A percentile compares a stretch with the other conserved stretches of the same genome.
These are phyloP conservation scores for Pantala flavescens DNA, from an alignment of 1,140 invertebrate species.

Conservation along the genomic window DNA sequence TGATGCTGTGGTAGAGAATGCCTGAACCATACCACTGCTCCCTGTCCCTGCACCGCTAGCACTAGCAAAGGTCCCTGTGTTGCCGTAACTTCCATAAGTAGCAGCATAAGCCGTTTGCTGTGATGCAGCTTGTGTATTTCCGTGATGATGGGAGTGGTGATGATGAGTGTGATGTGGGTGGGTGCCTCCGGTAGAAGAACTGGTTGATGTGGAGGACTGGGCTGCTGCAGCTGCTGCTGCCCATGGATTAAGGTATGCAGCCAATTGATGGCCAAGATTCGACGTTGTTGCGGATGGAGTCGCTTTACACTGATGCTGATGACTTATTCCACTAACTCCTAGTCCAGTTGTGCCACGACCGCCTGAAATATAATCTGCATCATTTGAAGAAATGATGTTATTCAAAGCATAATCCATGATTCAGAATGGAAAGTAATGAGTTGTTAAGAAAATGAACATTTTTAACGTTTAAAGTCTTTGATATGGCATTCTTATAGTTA, in stretches of 20 bases:
- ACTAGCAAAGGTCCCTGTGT: neutral
- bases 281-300: neutral
- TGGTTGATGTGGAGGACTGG: neutral
- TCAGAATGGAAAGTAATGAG: too few relatives aligned
- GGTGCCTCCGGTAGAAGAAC: too few relatives aligned
- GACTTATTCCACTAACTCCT: neutral
- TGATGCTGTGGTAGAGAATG: neutral
- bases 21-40: neutral
- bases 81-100: neutral
- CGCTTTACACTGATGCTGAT: neutral
- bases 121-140: neutral
- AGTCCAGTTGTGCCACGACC: neutral
- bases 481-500: too few relatives aligned
- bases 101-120: neutral
- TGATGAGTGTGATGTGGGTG: too few relatives aligned
- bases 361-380: neutral
- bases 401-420: too few relatives aligned
- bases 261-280: neutral
- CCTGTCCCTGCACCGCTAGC: neutral
- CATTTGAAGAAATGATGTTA: too few relatives aligned
- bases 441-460: too few relatives aligned
- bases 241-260: neutral
- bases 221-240: neutral
- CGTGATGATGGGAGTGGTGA: neutral
- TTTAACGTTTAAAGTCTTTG: too few relatives aligned